Evolutionary conservation across 2,888 invertebrate genomes (phyloP), one percentile per base, ranked within the genome.

Genomic region (Cantharis lateralis): DNA sequence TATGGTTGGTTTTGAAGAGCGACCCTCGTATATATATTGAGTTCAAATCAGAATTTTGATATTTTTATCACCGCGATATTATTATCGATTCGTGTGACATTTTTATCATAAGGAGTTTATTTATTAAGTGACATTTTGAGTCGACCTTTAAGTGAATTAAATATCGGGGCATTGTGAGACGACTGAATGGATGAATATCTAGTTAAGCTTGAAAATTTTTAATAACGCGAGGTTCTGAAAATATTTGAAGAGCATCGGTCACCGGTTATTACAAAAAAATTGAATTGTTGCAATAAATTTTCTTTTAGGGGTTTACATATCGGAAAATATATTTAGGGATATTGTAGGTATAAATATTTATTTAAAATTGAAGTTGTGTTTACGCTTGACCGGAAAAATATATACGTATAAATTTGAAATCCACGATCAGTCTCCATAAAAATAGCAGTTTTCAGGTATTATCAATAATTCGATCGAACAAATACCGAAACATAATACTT

Each of bases 361-460:
- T 80, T 80, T 76, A 78, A 78, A 78, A 78, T 75, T 78, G 76
- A 71, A 72, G 78, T 74, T 79, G 70, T 74, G 74, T 76, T 77
- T 70, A 62, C 75, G 78, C 78, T 79, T 79, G 79, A 79, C 77
- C 79, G 70, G 75, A 72, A 73, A 74, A 78, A 78, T 74, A 48
- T 48, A 63, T 74, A 18, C 70, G 71, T 70, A 78, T 78, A 75
- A 76, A 74, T 74, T 48, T 78, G 48, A 66, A 61, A 73, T 66
- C 61, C 32, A 69, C 68, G 75, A 66, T 80, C 75, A 79, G 81
- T 80, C 79, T 82, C 78, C 79, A 82, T 82, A 82, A 82, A 81
- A 79, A 72, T 81, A 81, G 79, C 81, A 82, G 80, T 81, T 83
- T 82, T 80, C 81, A 80, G 81, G 82, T 81, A 83, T 83, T 82